Evolutionary conservation across 1,140 invertebrate species (phyloP), one percentile per base, ranked within the genome.

Genomic region (Gryllus bimaculatus): DNA sequence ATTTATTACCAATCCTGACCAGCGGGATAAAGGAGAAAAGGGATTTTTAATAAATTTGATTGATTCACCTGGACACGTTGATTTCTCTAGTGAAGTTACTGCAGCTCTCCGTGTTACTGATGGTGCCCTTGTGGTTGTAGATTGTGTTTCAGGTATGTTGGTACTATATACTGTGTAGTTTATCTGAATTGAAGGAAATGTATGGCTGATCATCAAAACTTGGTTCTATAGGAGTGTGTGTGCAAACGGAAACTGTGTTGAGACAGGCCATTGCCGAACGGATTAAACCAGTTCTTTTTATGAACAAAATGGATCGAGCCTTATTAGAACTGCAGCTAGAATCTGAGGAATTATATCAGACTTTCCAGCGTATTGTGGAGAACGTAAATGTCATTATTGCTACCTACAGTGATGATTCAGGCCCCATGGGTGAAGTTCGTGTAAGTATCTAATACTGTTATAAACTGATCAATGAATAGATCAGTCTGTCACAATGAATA

Each of bases 301-400:
- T 99, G 97, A 99, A 99, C 93, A 99, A 99, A 88, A 99, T 99
- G 98, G 98, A 99, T 89, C 93, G 97, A 84, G 98, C 96, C 83
- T 89, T 99, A 73, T 89, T 99, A 4, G 97, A 99, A 87, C 88
- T 99, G 83, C 97, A 99, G 86, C 88, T 99, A 82, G 96, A 96
- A 77, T 91, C 94, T 82, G 98, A 99, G 89, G 96, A 98, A 87
- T 89, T 99, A 21, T 99, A 98, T 88, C 98, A 99, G 89, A 99
- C 97, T 84, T 99, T 99, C 92, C 96, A 98, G 88, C 94, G 98
- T 90, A 99, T 99, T 87, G 97, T 99, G 83, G 98, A 99, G 89
- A 99, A 98, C 85, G 96, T 99, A 49, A 99, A 99, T 89, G 98
- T 99, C 81, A 99, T 99, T 85, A 99, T 99, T 87, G 96, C 97